Evolutionary conservation across 35 echinoderm and acorn worm species (phyloP).

Genomic region (Heliocidaris tuberculata): DNA sequence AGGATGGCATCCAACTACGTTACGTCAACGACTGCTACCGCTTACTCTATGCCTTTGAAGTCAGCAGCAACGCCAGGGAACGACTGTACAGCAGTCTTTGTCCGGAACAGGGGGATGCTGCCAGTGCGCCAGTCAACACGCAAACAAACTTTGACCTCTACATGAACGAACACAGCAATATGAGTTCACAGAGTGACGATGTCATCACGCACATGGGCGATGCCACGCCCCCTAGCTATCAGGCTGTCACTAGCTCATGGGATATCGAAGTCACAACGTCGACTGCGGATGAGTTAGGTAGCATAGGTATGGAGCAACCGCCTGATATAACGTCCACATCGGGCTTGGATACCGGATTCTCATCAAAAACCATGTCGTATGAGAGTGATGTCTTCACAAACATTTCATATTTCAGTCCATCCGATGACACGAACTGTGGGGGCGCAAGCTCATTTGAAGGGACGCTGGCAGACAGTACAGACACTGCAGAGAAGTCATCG

Average conservation of each 20-base stretch:
- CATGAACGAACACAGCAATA: slow-evolving; percentile 34
- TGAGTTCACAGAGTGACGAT: slow-evolving; percentile 45
- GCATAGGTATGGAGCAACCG: slow-evolving; percentile 5
- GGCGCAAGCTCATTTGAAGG: background rate
- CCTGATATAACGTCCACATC: slow-evolving; percentile 17
- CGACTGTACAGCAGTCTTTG: slow-evolving; percentile 42
- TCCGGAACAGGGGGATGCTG: background rate
- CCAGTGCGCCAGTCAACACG: background rate
- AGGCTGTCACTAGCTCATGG: slow-evolving; percentile 51
- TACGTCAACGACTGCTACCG: slow-evolving; percentile 91
- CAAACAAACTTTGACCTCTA: slow-evolving; percentile 38
- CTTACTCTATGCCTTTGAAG: slow-evolving; percentile 93
- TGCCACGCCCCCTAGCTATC: slow-evolving; percentile 34
- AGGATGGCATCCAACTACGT: slow-evolving; percentile 83
- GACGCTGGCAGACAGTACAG: slow-evolving; percentile 9
- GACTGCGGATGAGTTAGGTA: background rate
- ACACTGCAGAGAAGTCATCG: slow-evolving; percentile 10
- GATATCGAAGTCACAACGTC: slow-evolving; percentile 42
- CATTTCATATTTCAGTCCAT: slow-evolving; percentile 46
- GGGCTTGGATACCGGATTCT: background rate
- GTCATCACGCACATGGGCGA: slow-evolving; percentile 47
- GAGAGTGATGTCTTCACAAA: slow-evolving; percentile 60
- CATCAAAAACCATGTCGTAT: background rate
- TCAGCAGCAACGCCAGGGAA: slow-evolving; percentile 20
- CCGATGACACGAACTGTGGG: background rate